A percentile compares a stretch with the other conserved stretches of the same genome.
These are phyloP conservation scores for Etheostoma perlongum DNA, from an alignment of 2,797 vertebrate species.

Conservation along the genomic window DNA sequence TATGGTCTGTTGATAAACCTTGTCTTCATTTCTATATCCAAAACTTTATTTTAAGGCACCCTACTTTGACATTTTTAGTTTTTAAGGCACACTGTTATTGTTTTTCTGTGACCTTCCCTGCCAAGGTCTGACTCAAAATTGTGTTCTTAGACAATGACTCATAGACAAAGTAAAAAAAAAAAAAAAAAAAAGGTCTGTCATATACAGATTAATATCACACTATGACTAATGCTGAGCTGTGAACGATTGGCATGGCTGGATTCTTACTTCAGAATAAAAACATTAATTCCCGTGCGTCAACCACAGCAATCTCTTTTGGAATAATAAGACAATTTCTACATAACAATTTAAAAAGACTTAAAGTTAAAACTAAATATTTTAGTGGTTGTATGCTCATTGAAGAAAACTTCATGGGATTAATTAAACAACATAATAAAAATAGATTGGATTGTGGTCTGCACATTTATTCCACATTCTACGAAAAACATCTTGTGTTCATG, in stretches of 20 bases:
- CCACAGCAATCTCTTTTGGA: background rate
- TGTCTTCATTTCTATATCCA: background rate
- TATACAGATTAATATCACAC: conserved; percentile 24
- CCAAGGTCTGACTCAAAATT: conserved; percentile 41
- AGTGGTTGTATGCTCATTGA: accelerated
- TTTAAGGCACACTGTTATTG: conserved; percentile 15
- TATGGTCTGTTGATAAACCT: no score
- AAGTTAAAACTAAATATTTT: background rate
- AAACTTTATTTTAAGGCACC: background rate
- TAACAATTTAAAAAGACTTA: background rate
- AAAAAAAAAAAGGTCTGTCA: background rate
- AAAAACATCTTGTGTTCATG: no score
- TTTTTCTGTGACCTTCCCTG: conserved; percentile 25
- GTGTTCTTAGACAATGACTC: conserved; percentile 34
- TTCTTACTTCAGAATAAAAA: background rate
- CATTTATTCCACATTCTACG: background rate
- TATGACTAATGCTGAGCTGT: conserved; percentile 1
- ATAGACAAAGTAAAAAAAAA: conserved; percentile 25
- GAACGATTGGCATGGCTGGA: background rate
- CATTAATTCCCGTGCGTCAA: background rate
- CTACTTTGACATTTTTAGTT: background rate
- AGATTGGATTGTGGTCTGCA: background rate
- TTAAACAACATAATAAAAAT: background rate
- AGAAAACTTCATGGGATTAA: background rate
- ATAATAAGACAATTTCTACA: background rate